These are phyloP conservation scores for Montipora efflorescens DNA, from an alignment of 64 coral and sea anemone genomes.

Conservation along the genomic window DNA sequence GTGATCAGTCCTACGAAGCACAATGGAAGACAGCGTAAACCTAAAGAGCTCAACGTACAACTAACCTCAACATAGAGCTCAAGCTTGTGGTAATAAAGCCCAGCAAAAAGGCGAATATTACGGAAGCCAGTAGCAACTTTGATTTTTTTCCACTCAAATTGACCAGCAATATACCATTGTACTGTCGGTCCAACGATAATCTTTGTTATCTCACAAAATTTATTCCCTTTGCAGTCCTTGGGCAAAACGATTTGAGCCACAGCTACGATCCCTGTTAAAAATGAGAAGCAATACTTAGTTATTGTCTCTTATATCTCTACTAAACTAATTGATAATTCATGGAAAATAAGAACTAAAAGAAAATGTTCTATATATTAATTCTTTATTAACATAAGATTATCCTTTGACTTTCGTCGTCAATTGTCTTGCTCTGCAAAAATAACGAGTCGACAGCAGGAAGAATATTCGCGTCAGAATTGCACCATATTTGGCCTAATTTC, in stretches of 20 bases:
- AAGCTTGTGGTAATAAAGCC: conserved; percentile 82
- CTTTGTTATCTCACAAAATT: conserved; percentile 88
- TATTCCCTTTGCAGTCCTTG: conserved; percentile 92
- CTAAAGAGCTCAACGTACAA: neutral
- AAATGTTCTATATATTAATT: too few species aligned
- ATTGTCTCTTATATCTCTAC: neutral
- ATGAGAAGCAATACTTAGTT: neutral
- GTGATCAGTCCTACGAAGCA: too few species aligned
- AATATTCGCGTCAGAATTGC: too few species aligned
- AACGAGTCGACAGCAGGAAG: too few species aligned
- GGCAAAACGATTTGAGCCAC: conserved; percentile 87
- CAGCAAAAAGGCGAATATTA: conserved; percentile 80
- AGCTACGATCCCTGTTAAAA: conserved; percentile 64
- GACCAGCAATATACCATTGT: conserved; percentile 80
- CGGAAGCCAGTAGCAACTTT: conserved; percentile 63
- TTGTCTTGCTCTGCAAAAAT: too few species aligned
- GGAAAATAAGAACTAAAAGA: too few species aligned
- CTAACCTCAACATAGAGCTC: conserved; percentile 89
- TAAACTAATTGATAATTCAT: too few species aligned
- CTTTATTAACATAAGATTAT: too few species aligned
- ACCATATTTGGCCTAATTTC: too few species aligned
- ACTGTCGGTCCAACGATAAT: conserved; percentile 83
- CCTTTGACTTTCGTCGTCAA: too few species aligned
- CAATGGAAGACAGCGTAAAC: too few species aligned
- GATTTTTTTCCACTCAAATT: conserved; percentile 85